A percentile compares a stretch with the other conserved stretches of the same genome.
Evolutionary conservation across 2,113 vertebrate genomes (phyloP).

Genomic region (Papio anubis): DNA sequence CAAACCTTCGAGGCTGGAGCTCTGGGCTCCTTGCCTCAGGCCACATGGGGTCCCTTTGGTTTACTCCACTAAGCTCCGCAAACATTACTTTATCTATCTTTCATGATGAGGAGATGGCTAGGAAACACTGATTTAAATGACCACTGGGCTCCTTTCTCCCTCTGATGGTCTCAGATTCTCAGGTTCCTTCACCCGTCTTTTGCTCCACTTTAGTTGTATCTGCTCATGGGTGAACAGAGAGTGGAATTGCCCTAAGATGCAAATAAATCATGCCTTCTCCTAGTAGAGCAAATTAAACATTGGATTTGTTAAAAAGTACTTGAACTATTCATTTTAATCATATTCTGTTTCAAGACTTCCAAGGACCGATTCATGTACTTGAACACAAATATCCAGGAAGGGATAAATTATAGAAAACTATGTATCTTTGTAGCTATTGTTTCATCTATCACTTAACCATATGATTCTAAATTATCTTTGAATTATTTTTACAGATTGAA

Average conservation of each 20-base stretch:
- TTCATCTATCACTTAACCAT: background rate
- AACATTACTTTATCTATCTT: background rate
- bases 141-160: background rate
- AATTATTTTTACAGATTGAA: constrained; percentile 75
- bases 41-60: background rate
- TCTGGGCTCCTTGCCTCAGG: background rate
- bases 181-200: background rate
- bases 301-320: background rate
- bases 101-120: background rate
- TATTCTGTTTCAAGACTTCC: background rate
- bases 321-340: background rate
- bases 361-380: background rate
- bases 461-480: constrained; percentile 15
- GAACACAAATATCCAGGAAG: background rate
- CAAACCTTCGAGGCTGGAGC: fast-evolving
- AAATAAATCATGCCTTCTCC: background rate
- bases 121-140: background rate
- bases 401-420: background rate
- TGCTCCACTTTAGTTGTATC: background rate
- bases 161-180: background rate
- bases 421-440: background rate
- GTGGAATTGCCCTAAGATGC: background rate
- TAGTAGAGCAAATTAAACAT: background rate
- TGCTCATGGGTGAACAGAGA: background rate
- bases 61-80: background rate